Conservation (phyloP, 2,113 vertebrate species). For the Triplophysa dalaica region DNA sequence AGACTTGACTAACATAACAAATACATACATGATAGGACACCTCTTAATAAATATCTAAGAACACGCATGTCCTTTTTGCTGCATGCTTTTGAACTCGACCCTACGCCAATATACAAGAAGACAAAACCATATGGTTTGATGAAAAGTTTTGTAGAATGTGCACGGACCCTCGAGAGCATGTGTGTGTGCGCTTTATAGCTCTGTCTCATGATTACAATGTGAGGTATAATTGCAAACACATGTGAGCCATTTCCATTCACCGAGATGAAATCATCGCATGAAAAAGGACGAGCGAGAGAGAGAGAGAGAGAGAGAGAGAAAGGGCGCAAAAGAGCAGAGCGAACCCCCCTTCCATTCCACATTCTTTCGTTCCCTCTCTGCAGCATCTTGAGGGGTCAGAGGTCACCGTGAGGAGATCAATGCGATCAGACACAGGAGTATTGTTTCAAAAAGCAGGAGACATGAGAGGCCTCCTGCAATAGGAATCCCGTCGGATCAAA, state of each 20-base stretch:
- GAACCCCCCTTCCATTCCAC: constrained; percentile 40
- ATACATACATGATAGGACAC: neutral
- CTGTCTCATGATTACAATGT: constrained; percentile 51
- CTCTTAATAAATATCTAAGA: neutral
- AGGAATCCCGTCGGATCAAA: constrained; percentile 53
- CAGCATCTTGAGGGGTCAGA: constrained; percentile 58
- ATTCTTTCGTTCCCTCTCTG: constrained; percentile 48
- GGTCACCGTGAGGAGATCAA: constrained; percentile 53
- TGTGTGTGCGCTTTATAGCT: constrained; percentile 37
- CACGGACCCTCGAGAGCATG: constrained; percentile 19
- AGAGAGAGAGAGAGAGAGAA: constrained; percentile 30
- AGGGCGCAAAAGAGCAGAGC: constrained; percentile 26
- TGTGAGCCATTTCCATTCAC: constrained; percentile 53
- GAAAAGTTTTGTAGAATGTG: constrained; percentile 43
- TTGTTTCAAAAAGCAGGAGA: constrained; percentile 57
- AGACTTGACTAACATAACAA: constrained; percentile 10
- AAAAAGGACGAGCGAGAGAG: constrained; percentile 40
- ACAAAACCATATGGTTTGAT: constrained; percentile 44
- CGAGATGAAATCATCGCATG: constrained; percentile 54
- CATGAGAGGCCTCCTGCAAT: constrained; percentile 47
- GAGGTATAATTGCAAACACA: constrained; percentile 58
- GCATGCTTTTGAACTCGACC: constrained; percentile 36
- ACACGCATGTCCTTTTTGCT: constrained; percentile 17
- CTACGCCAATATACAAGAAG: constrained; percentile 27
- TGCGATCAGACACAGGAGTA: constrained; percentile 61